These are phyloP conservation scores for Lepisosteus oculatus DNA, from an alignment of 2,113 vertebrate genomes.

Conservation along the genomic window DNA sequence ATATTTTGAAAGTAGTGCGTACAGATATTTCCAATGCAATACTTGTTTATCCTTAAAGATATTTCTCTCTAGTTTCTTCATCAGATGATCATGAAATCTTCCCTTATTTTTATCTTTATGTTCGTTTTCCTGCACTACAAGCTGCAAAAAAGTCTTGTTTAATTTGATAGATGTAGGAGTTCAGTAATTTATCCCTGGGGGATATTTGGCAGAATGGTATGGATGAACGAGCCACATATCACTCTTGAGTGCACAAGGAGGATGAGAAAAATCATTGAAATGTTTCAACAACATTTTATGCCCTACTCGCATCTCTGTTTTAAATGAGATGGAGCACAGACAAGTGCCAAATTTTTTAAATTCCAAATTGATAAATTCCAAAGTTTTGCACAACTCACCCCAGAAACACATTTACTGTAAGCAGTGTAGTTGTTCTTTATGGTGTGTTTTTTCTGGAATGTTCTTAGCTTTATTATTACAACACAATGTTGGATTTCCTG, in stretches of 20 bases:
- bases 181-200: neutral
- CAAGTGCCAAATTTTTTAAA: neutral
- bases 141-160: neutral
- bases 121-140: too few relatives aligned
- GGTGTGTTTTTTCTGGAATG: too few relatives aligned
- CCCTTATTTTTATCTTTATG: too few relatives aligned
- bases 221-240: neutral
- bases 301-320: neutral
- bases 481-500: too few relatives aligned
- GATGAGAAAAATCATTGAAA: neutral
- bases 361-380: neutral
- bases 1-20: too few relatives aligned
- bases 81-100: too few relatives aligned
- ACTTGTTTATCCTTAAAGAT: too few relatives aligned
- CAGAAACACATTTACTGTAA: neutral
- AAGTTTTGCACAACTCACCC: neutral
- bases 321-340: neutral
- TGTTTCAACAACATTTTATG: neutral
- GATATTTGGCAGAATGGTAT: neutral
- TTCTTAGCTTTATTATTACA: too few relatives aligned
- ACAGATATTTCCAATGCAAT: too few relatives aligned
- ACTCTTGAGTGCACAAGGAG: slow-evolving; percentile 6
- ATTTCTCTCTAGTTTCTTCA: too few relatives aligned
- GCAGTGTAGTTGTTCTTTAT: too few relatives aligned
- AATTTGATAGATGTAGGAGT: neutral